Base-by-base conservation (phyloP, 2,888 invertebrate species). In the Calliopum simillimum region DNA sequence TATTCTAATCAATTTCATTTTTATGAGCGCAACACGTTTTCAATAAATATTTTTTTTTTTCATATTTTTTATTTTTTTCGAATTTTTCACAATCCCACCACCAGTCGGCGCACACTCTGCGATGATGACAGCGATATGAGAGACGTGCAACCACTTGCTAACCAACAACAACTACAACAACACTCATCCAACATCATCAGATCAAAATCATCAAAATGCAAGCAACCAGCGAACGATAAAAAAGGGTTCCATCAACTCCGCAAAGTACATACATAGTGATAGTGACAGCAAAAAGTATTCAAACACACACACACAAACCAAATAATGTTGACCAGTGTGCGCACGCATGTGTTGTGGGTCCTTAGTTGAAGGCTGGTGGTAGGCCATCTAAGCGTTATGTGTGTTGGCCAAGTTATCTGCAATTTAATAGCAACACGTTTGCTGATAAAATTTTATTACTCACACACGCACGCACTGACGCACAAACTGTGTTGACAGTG, bases 71-170 rank as follows among this genome's bases (percentile, higher is more conserved):
- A 49, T n/a, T 33, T 53, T 21, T 8, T 21, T 4, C 16, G 51
- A 51, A 51, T 19, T 4, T 16, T 13, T 19, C n/a, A 16, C 14
- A 16, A n/a, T 46, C 46, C 1, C n/a, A 46, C 33, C 33, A 2
- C 5, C 19, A 44, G n/a, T n/a, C n/a, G n/a, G n/a, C 62, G n/a
- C 23, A n/a, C 51, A 8, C 25, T 23, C 25, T n/a, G n/a, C 16
- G 63, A 49, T 49, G 49, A 8, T 49, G 49, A 63, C 63, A 63
- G 47, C 49, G 19, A 33, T 49, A 46, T 61, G 46, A 63, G 25
- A 46, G 49, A 63, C 63, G 63, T 63, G 47, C 63, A 21, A 56
- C 55, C 63, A 19, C 63, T 61, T 61, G 33, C 25, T 58, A 16
- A 8, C n/a, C 33, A 56, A 23, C 23, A 56, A 55, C 55, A 19